Evolutionary conservation across 2,113 vertebrate species (phyloP).

Genomic region (Okapia johnstoni): DNA sequence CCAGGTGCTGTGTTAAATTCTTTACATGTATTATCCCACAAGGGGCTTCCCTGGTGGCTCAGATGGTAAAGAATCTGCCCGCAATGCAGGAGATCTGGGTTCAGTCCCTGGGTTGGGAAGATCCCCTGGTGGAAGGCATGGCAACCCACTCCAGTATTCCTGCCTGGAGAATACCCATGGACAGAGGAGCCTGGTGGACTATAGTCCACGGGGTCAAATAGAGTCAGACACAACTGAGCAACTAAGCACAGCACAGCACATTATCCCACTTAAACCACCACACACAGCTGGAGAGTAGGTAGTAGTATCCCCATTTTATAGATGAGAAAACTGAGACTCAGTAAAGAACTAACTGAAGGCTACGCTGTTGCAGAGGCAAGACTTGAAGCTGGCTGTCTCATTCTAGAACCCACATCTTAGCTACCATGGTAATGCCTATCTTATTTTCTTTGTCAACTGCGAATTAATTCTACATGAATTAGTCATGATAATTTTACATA

Average conservation of each 20-base stretch:
- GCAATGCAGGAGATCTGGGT: not conserved
- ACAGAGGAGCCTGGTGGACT: not conserved
- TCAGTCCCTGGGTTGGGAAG: not conserved
- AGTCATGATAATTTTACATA: slow-evolving; percentile 48
- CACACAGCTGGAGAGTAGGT: not conserved
- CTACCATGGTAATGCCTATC: not conserved
- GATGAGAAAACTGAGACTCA: slow-evolving; percentile 12
- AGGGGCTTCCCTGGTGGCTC: not conserved
- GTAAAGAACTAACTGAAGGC: not conserved
- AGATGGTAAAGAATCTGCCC: not conserved
- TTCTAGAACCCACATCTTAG: slow-evolving; percentile 1
- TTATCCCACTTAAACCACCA: not conserved
- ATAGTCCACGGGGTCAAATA: not conserved
- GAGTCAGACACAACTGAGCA: not conserved
- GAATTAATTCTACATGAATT: slow-evolving; percentile 54
- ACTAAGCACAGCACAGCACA: not conserved
- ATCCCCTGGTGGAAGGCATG: not conserved
- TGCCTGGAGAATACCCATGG: not conserved
- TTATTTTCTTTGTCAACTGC: slow-evolving; percentile 32
- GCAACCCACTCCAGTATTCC: not conserved
- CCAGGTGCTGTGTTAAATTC: not conserved
- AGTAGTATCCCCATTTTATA: not conserved
- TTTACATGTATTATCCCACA: not conserved
- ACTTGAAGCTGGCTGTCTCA: not conserved
- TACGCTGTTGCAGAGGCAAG: not conserved